Percentiles rank a stretch among this genome's conserved stretches.
Conservation (phyloP, 2,797 vertebrate species). For the Cossypha caffra region DNA sequence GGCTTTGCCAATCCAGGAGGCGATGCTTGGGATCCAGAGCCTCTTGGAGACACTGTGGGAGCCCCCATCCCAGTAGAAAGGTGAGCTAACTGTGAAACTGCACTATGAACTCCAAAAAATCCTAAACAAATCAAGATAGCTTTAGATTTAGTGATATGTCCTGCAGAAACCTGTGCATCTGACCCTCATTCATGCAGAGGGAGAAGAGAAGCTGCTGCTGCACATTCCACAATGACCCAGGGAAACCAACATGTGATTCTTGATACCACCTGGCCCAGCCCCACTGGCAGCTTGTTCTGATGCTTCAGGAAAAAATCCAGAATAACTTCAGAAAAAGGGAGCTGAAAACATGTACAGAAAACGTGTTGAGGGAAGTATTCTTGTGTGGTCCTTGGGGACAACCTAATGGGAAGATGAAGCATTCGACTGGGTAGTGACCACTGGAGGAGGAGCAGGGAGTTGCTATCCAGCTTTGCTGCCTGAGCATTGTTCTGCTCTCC, state of each 20-base stretch:
- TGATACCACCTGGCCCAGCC: fast-evolving
- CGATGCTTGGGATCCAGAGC: not conserved
- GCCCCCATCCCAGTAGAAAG: not conserved
- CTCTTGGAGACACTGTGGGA: not conserved
- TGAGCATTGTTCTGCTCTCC: not conserved
- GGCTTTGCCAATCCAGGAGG: not conserved
- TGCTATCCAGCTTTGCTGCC: not conserved
- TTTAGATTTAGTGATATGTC: not conserved
- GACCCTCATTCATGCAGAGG: not conserved
- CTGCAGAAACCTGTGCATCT: not conserved
- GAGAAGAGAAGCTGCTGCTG: not conserved
- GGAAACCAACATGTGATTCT: not conserved
- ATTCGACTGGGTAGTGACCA: not conserved
- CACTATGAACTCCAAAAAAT: fast-evolving
- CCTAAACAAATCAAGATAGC: not conserved
- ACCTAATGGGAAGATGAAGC: not conserved
- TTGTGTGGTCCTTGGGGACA: not conserved
- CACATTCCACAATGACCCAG: not conserved
- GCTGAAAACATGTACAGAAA: not conserved
- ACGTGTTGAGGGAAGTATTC: not conserved
- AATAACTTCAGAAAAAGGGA: not conserved
- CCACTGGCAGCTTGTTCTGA: not conserved
- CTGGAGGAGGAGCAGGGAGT: fast-evolving
- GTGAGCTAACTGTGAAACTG: not conserved
- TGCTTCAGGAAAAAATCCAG: not conserved